A percentile compares a stretch with the other conserved stretches of the same genome.
phyloP scores from a whole-genome alignment of 2,113 vertebrate genomes.

The Gorilla gorilla region DNA sequence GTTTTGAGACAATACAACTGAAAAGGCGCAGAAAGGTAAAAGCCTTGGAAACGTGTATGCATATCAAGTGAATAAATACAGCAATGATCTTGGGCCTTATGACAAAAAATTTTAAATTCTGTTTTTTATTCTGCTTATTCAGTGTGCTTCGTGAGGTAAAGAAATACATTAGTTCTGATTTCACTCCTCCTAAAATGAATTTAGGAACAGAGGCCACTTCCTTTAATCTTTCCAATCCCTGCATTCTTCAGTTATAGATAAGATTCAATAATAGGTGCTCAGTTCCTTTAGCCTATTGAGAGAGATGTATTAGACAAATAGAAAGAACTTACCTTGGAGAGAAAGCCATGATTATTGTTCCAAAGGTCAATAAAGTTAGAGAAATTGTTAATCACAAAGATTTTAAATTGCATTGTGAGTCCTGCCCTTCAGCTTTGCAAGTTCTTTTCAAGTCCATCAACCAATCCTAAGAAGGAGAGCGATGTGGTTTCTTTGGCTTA shows the following conservation, averaged over 20 bases:
- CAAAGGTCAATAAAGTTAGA: constrained; percentile 52
- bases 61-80: neutral
- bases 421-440: constrained; percentile 26
- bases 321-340: neutral
- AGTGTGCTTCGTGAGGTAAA: neutral
- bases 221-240: neutral
- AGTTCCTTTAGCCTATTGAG: neutral
- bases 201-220: neutral
- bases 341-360: constrained; percentile 21
- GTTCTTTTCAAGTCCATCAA: constrained; percentile 9
- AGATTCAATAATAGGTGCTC: neutral
- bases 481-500: neutral
- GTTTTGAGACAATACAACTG: neutral
- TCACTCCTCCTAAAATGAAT: neutral
- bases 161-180: neutral
- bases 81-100: neutral
- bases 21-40: neutral
- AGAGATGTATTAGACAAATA: neutral
- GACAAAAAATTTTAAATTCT: neutral
- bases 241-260: neutral
- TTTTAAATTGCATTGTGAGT: neutral
- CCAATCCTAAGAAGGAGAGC: neutral
- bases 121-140: neutral
- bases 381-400: constrained; percentile 47
- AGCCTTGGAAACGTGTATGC: neutral